Percentiles rank a stretch among this genome's conserved stretches.
Conservation (phyloP, 2,888 invertebrate genomes). For the Prosopocoilus inquinatus region DNA sequence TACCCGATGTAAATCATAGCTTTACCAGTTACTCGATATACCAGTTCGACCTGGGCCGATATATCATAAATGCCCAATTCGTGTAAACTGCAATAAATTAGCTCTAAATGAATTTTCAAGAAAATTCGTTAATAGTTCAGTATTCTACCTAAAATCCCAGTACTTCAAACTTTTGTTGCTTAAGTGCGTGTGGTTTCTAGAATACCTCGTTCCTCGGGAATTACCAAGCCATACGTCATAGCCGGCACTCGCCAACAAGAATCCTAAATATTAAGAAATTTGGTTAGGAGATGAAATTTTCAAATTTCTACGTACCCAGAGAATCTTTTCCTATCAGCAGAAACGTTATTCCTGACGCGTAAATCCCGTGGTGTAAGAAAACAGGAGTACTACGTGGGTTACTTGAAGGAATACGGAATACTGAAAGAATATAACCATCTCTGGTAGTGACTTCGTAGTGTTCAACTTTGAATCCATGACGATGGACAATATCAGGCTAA, state of each 20-base stretch:
- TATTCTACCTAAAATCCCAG: constrained; percentile 29
- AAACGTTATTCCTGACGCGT: constrained; percentile 40
- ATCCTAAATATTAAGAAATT: constrained; percentile 24
- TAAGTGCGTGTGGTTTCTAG: constrained; percentile 27
- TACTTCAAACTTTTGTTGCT: constrained; percentile 23
- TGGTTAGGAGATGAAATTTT: not conserved
- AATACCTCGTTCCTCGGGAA: constrained; percentile 33
- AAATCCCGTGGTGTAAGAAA: constrained; percentile 43
- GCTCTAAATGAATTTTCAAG: not conserved
- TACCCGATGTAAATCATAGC: constrained; percentile 72
- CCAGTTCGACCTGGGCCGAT: constrained; percentile 21
- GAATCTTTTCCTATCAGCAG: constrained; percentile 41
- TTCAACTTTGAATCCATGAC: constrained; percentile 46
- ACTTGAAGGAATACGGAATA: constrained; percentile 44
- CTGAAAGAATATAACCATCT: constrained; percentile 48
- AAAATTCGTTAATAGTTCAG: not conserved
- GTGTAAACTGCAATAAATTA: constrained; percentile 19
- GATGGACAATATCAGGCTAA: constrained; percentile 45
- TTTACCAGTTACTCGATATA: constrained; percentile 23
- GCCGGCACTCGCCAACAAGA: constrained; percentile 51
- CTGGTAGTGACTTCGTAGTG: constrained; percentile 47
- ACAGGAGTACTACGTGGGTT: constrained; percentile 37
- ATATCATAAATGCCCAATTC: constrained; percentile 28
- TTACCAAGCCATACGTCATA: constrained; percentile 56
- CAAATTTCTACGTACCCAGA: constrained; percentile 36